Evolutionary conservation across 2,888 invertebrate species (phyloP).

Genomic region (Griposia aprilina): DNA sequence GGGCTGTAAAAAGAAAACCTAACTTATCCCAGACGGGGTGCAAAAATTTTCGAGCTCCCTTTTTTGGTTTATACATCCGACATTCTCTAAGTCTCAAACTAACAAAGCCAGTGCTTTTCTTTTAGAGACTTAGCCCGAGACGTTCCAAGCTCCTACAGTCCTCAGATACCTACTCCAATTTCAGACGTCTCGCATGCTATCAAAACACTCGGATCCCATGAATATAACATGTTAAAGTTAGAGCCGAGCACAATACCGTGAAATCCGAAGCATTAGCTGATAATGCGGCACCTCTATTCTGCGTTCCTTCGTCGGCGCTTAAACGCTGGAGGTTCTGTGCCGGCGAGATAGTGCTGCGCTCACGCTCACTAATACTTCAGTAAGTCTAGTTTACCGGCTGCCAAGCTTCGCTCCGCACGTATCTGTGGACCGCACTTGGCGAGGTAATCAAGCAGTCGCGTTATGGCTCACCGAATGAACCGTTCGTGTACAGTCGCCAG

Average conservation of each 20-base stretch:
- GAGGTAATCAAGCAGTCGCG: constrained; percentile 72
- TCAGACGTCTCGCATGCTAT: constrained; percentile 41
- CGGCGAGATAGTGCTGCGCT: constrained; percentile 70
- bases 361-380: constrained; percentile 75
- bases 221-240: constrained; percentile 59
- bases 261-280: constrained; percentile 60
- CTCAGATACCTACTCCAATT: constrained; percentile 25
- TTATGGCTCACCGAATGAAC: constrained; percentile 50
- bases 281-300: constrained; percentile 57
- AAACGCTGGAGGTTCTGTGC: constrained; percentile 63
- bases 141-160: constrained; percentile 2
- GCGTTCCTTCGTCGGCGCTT: constrained; percentile 55
- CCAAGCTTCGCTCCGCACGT: constrained; percentile 70
- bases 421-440: constrained; percentile 75
- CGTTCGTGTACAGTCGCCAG: constrained; percentile 40
- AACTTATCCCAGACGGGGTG: neutral
- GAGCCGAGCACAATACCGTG: constrained; percentile 49
- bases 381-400: constrained; percentile 73
- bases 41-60: neutral
- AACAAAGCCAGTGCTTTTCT: neutral
- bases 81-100: neutral
- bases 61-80: neutral
- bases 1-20: neutral
- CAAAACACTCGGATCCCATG: constrained; percentile 41
- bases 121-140: neutral